phyloP scores from a whole-genome alignment of 2,113 vertebrate genomes.

The Cephalopterus ornatus region DNA sequence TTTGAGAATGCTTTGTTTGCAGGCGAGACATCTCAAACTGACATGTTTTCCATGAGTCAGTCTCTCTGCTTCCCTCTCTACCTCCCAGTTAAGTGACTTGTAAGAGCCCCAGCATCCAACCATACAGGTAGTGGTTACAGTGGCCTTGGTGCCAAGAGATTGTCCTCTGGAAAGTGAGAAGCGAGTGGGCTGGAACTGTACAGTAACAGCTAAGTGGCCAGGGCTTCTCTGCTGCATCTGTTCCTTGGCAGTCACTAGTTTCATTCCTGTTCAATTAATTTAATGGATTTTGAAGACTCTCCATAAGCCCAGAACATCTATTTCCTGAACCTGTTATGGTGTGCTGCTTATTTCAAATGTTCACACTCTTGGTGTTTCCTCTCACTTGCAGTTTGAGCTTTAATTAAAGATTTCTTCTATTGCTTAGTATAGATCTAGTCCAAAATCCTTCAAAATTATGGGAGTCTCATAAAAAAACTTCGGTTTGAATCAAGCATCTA shows the following conservation, averaged over 20 bases:
- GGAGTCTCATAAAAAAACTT: background rate
- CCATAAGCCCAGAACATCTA: background rate
- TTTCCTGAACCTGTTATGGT: background rate
- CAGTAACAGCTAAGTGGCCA: background rate
- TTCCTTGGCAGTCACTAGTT: background rate
- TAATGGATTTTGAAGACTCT: background rate
- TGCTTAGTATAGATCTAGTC: background rate
- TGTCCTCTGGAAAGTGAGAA: background rate
- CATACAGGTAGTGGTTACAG: rapidly evolving
- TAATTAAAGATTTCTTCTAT: background rate
- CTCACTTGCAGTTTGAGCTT: background rate
- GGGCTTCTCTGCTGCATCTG: background rate
- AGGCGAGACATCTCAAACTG: background rate
- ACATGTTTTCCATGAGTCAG: background rate
- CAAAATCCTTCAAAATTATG: background rate
- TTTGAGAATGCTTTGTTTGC: background rate
- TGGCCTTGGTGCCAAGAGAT: background rate
- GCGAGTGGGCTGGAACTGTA: background rate
- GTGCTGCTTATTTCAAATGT: background rate
- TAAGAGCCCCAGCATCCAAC: background rate
- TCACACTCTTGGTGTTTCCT: background rate
- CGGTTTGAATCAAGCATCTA: background rate
- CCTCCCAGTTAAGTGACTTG: background rate
- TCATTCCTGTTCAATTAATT: background rate
- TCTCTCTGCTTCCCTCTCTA: background rate